Evolutionary conservation across 2,888 invertebrate species (phyloP).

Genomic region (Pseudococcus viburni): DNA sequence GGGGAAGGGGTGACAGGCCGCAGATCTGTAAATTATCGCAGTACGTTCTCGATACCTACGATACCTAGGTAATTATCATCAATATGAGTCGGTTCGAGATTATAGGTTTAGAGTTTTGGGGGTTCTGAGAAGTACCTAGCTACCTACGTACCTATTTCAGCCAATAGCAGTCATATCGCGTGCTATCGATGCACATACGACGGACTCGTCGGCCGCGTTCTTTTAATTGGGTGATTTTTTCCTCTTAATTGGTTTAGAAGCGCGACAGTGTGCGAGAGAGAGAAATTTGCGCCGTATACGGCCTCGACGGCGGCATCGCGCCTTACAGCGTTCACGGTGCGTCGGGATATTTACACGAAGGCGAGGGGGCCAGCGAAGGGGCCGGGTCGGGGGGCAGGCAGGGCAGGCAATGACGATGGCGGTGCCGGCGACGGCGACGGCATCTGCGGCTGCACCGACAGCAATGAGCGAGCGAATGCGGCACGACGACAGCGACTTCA

Average conservation of each 20-base stretch:
- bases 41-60: no score
- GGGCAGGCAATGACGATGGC: not conserved
- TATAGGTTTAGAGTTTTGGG: no score
- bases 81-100: no score
- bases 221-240: constrained; percentile 23
- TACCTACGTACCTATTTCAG: no score
- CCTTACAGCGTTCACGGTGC: not conserved
- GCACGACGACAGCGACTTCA: constrained; percentile 16
- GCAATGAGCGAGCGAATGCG: not conserved
- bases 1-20: no score
- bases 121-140: no score
- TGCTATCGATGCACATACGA: no score
- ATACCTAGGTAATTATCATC: no score
- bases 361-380: not conserved
- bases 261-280: not conserved
- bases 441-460: no score
- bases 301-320: not conserved
- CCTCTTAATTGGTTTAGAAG: constrained; percentile 9
- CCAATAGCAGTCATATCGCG: no score
- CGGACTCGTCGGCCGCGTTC: not conserved
- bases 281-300: not conserved
- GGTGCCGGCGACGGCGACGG: not conserved
- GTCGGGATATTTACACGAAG: constrained; percentile 1
- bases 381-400: not conserved
- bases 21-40: no score